These are phyloP conservation scores for Acholoe squamosa DNA, from an alignment of 2,888 invertebrate genomes.

Conservation along the genomic window DNA sequence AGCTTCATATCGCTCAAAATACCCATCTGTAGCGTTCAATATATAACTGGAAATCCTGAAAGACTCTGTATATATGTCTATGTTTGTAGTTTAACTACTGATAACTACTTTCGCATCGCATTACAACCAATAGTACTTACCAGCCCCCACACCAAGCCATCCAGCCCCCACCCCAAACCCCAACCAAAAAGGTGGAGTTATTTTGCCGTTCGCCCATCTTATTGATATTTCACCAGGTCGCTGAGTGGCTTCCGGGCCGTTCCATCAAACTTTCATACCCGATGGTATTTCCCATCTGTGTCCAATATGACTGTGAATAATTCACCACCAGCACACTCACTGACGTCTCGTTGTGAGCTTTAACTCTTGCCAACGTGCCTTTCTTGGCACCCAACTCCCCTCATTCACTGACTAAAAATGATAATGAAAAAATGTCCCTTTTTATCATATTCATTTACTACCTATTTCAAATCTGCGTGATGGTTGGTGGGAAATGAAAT, in stretches of 20 bases:
- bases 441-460: neutral
- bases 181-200: neutral
- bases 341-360: neutral
- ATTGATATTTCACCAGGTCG: constrained; percentile 47
- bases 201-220: neutral
- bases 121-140: no score
- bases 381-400: constrained; percentile 8
- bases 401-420: no score
- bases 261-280: constrained; percentile 50
- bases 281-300: constrained; percentile 48
- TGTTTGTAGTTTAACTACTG: no score
- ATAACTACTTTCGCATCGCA: no score
- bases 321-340: constrained; percentile 13
- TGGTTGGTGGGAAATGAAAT: neutral
- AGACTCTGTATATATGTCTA: no score
- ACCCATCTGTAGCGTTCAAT: no score
- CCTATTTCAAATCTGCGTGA: neutral
- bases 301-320: constrained; percentile 45
- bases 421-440: neutral
- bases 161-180: neutral
- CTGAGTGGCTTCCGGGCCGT: constrained; percentile 26
- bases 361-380: neutral
- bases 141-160: no score
- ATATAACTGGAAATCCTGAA: no score
- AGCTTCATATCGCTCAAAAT: no score